Percentiles rank a stretch among this genome's conserved stretches.
phyloP scores from a whole-genome alignment of 2,888 invertebrate genomes.

The Euplexia lucipara region DNA sequence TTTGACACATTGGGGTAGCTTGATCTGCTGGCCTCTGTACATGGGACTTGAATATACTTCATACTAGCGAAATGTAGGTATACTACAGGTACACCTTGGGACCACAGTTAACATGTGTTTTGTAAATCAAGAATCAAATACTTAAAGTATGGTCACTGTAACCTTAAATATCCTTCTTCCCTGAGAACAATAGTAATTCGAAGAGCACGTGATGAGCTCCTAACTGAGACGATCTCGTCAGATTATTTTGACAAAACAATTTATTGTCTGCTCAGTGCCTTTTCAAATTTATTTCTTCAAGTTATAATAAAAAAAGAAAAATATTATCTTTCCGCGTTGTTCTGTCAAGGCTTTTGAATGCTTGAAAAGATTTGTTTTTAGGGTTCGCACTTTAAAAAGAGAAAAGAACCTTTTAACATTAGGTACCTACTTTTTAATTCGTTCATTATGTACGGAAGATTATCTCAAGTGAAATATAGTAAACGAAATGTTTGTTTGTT shows the following conservation, averaged over 20 bases:
- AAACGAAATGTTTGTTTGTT: no score
- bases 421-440: no score
- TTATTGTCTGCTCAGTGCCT: conserved; percentile 41
- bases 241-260: conserved; percentile 62
- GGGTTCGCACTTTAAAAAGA: no score
- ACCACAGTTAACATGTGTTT: no score
- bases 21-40: no score
- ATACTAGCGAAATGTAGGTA: no score
- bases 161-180: conserved; percentile 56
- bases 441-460: no score
- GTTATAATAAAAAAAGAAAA: conserved; percentile 4
- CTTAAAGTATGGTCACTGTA: conserved; percentile 54
- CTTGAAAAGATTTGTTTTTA: neutral
- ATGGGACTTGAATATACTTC: no score
- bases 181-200: conserved; percentile 67
- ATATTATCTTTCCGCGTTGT: neutral
- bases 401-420: no score
- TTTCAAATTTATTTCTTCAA: conserved; percentile 25
- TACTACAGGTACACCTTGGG: no score
- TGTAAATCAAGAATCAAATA: neutral
- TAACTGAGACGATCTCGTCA: conserved; percentile 57
- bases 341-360: neutral
- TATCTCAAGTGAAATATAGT: no score
- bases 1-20: no score
- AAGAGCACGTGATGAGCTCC: conserved; percentile 57